phyloP scores from a whole-genome alignment of 2,797 vertebrate species.

The Chaunax sp. region DNA sequence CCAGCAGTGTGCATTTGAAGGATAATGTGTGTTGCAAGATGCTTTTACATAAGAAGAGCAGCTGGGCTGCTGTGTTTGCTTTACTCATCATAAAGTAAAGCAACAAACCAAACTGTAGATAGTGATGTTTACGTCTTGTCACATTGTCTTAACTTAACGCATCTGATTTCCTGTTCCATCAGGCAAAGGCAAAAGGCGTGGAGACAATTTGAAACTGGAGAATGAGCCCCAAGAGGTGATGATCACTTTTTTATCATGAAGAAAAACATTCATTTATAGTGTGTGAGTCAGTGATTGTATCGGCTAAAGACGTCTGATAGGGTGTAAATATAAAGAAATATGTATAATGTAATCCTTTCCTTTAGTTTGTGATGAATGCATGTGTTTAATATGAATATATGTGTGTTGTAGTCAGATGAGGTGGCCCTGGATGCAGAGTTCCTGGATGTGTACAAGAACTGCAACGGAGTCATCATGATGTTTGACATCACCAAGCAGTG shows the following conservation, averaged over 20 bases:
- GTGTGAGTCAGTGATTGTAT: conserved; percentile 44
- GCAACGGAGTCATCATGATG: conserved; percentile 98
- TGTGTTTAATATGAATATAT: not conserved
- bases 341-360: not conserved
- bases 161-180: conserved; percentile 49
- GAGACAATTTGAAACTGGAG: conserved; percentile 95
- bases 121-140: not conserved
- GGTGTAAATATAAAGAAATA: not conserved
- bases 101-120: conserved; percentile 4
- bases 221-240: conserved; percentile 98
- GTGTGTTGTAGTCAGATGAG: conserved; percentile 88
- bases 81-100: conserved; percentile 32
- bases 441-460: conserved; percentile 98
- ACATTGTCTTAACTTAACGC: not conserved
- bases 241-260: too few relatives aligned
- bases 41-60: conserved; percentile 51
- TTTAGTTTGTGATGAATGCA: not conserved
- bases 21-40: conserved; percentile 23
- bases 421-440: conserved; percentile 98
- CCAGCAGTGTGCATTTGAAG: conserved; percentile 9
- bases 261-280: not conserved
- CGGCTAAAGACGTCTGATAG: not conserved
- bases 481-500: conserved; percentile 99
- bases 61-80: conserved; percentile 53
- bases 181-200: conserved; percentile 96